Percentiles rank a stretch among this genome's conserved stretches.
These are phyloP conservation scores for Bacillus rossius DNA, from an alignment of 1,140 invertebrate species.

Conservation along the genomic window DNA sequence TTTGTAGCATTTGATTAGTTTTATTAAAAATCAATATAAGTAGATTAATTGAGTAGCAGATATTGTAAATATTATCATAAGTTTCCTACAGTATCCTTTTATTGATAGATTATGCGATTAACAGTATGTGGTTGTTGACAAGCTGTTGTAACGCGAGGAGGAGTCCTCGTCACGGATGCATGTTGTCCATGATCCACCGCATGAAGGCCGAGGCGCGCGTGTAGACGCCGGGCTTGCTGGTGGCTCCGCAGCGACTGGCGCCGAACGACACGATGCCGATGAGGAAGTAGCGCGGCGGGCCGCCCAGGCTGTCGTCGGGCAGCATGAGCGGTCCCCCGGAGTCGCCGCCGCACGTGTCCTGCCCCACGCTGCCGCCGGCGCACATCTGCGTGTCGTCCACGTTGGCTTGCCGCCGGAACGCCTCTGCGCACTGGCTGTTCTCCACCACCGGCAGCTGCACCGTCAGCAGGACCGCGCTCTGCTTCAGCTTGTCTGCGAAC, in stretches of 20 bases:
- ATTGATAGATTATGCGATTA: too few species aligned
- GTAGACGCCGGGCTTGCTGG: conserved; percentile 48
- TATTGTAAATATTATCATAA: too few species aligned
- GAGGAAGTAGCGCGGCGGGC: conserved; percentile 44
- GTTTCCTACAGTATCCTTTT: too few species aligned
- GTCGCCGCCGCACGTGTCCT: conserved; percentile 45
- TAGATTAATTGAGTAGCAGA: too few species aligned
- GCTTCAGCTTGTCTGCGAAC: conserved; percentile 2
- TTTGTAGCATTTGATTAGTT: too few species aligned
- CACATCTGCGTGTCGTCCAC: conserved; percentile 48
- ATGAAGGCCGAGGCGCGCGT: conserved; percentile 46
- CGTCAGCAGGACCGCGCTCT: conserved; percentile 28
- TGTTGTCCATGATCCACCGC: conserved; percentile 47
- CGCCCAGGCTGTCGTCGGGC: conserved; percentile 35
- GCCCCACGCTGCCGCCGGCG: conserved; percentile 43
- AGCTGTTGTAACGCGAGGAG: too few species aligned
- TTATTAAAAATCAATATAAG: too few species aligned
- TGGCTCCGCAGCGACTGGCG: conserved; percentile 47
- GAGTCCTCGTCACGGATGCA: conserved; percentile 32
- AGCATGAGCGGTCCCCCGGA: conserved; percentile 63
- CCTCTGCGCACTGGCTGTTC: conserved; percentile 35
- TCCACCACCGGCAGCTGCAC: conserved; percentile 44
- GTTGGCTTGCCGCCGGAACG: conserved; percentile 39
- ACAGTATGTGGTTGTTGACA: too few species aligned
- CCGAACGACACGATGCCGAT: conserved; percentile 65